These are phyloP conservation scores for Lipotes vexillifer DNA, from an alignment of 2,113 vertebrate species.

Conservation along the genomic window DNA sequence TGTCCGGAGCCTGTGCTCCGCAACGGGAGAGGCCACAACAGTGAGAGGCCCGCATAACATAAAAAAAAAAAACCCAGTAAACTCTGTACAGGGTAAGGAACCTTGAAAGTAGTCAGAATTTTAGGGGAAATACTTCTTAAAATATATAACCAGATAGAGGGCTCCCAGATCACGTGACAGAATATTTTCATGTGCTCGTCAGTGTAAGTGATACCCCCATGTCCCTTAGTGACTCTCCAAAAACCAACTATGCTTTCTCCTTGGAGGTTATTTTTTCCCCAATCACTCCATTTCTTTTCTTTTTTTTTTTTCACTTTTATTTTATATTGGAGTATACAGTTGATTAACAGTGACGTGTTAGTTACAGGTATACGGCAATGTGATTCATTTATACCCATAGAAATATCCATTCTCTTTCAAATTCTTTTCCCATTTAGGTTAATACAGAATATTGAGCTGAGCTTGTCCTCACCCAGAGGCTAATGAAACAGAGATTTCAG, in stretches of 20 bases:
- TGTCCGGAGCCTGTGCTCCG: too few species aligned
- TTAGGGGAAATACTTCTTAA: slow-evolving; percentile 36
- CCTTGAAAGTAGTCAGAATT: slow-evolving; percentile 17
- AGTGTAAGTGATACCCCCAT: background rate
- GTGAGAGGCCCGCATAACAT: too few species aligned
- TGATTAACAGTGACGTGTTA: too few species aligned
- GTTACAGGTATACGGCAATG: too few species aligned
- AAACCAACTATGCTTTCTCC: background rate
- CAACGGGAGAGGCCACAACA: too few species aligned
- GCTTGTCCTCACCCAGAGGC: background rate
- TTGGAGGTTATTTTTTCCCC: background rate
- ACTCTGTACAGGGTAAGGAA: slow-evolving; percentile 48
- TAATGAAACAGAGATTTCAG: background rate
- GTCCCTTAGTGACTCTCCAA: background rate
- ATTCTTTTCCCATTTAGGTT: too few species aligned
- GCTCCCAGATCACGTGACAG: background rate
- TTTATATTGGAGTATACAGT: too few species aligned
- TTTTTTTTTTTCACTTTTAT: too few species aligned
- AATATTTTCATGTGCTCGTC: background rate
- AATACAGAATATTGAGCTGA: too few species aligned
- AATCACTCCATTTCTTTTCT: background rate
- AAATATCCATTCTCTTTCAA: too few species aligned
- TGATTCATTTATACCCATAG: too few species aligned
- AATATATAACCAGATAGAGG: slow-evolving; percentile 2
- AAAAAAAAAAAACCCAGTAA: background rate